Evolutionary conservation across 2,113 vertebrate species (phyloP).

Genomic region (Clarias macrocephalus): DNA sequence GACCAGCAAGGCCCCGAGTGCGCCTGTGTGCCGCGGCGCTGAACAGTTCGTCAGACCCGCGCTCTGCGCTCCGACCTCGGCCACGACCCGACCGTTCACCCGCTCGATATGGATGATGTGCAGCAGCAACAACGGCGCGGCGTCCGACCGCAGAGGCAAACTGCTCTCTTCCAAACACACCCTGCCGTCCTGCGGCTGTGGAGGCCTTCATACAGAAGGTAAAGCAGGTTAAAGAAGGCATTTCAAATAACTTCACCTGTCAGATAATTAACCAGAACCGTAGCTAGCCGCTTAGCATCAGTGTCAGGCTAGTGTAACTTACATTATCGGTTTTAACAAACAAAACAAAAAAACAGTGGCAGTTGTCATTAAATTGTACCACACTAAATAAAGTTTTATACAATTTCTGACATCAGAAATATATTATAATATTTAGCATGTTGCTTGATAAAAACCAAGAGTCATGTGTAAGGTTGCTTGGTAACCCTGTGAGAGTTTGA

Average conservation of each 20-base stretch:
- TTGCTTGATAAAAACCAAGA: not conserved
- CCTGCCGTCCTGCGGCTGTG: conserved; percentile 80
- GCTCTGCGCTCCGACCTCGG: conserved; percentile 55
- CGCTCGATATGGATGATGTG: conserved; percentile 77
- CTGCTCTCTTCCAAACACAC: conserved; percentile 65
- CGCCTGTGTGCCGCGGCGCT: conserved; percentile 54
- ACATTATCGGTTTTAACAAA: not conserved
- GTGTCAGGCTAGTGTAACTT: no score
- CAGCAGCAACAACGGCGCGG: conserved; percentile 58
- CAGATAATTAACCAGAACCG: not conserved
- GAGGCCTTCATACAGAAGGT: conserved; percentile 90
- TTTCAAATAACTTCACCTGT: not conserved
- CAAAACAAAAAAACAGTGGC: not conserved
- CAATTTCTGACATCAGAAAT: not conserved
- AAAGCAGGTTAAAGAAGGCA: not conserved
- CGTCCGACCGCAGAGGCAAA: conserved; percentile 64
- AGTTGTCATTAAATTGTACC: not conserved
- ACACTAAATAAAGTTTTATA: not conserved
- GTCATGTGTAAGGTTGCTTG: not conserved
- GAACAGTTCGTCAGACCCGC: conserved; percentile 58
- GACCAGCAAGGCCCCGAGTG: conserved; percentile 48
- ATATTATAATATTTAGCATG: not conserved
- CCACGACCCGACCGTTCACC: conserved; percentile 67
- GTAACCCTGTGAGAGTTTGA: not conserved
- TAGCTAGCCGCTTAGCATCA: not conserved